Evolutionary conservation across 2,113 vertebrate species (phyloP), one percentile per base, ranked within the genome.

Genomic region (Pyxicephalus adspersus): DNA sequence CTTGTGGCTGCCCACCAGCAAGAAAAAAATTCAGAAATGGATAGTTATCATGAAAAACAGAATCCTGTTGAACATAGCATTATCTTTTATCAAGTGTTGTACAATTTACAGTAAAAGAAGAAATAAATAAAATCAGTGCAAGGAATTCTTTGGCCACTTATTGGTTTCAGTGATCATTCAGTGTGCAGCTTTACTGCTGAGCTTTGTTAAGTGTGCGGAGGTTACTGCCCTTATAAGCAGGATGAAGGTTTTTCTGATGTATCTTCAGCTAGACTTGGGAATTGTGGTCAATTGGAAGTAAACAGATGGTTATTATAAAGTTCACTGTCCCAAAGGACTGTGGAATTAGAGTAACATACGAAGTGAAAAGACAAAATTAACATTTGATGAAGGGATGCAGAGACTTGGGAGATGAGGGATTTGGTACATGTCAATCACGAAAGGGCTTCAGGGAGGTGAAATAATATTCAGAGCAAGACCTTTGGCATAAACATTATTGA

Each of bases 291-390:
- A 81, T 60, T 74, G 70, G 60, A 81, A 74, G 63, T 81, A 74
- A 81, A 81, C 79, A 81, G 79, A 81, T 81, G 79, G 79, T 74
- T 81, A 81, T 81, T 81, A 81, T 65, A 65, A 81, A 81, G 70
- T 81, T 72, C 29, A 34, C 19, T 52, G 8, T 74, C 79, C 52
- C 70, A 3, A 8, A 81, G 79, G 79, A 74, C 52, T 20, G 51
- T 34, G 51, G 61, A 81, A 81, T 81, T 74, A 74, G 68, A 65
- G 70, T 63, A 81, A 65, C 79, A 81, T 66, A 65, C 64, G 50
- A 81, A 74, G 28, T 65, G 61, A 74, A 81, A 81, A 81, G 70
- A 74, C 70, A 66, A 74, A 78, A 81, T 74, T 81, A 74, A 73
- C 68, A 81, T 81, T 81, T 74, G 61, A 64, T 66, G 70, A 81